phyloP scores from a whole-genome alignment of 2,797 vertebrate species.

The Rhyacichthys aspro region DNA sequence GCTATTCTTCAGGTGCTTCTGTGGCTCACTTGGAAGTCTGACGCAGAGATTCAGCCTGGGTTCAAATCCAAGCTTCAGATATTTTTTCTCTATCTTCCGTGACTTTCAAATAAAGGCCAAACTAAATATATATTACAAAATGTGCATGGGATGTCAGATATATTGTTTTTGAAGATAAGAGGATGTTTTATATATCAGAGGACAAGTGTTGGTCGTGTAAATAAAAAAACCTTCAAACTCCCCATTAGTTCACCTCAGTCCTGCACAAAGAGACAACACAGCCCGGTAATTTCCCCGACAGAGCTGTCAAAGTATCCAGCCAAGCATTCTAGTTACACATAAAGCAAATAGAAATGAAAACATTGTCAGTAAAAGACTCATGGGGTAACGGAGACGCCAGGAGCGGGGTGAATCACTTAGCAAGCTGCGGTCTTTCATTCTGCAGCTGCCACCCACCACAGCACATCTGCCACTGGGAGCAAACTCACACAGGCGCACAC shows the following conservation, averaged over 20 bases:
- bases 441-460: slow-evolving; percentile 74
- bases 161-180: too few species aligned
- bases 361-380: slow-evolving; percentile 71
- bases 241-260: slow-evolving; percentile 40
- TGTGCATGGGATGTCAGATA: too few species aligned
- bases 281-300: slow-evolving; percentile 58
- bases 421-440: slow-evolving; percentile 70
- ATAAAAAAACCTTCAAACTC: slow-evolving; percentile 52
- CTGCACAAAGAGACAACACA: slow-evolving; percentile 18
- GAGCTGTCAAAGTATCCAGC: slow-evolving; percentile 58
- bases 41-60: too few species aligned
- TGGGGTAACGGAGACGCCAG: slow-evolving; percentile 67
- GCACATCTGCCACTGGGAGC: slow-evolving; percentile 70
- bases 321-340: slow-evolving; percentile 59
- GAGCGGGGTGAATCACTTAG: slow-evolving; percentile 76
- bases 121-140: too few species aligned
- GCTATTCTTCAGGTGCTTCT: too few species aligned
- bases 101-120: too few species aligned
- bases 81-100: too few species aligned
- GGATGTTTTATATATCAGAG: slow-evolving; percentile 11
- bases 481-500: slow-evolving; percentile 1
- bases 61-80: too few species aligned
- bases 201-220: slow-evolving; percentile 36
- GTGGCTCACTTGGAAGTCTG: too few species aligned
- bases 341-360: slow-evolving; percentile 74